A percentile compares a stretch with the other conserved stretches of the same genome.
Conservation (phyloP, 1,140 invertebrate species). For the Trissolcus basalis region DNA sequence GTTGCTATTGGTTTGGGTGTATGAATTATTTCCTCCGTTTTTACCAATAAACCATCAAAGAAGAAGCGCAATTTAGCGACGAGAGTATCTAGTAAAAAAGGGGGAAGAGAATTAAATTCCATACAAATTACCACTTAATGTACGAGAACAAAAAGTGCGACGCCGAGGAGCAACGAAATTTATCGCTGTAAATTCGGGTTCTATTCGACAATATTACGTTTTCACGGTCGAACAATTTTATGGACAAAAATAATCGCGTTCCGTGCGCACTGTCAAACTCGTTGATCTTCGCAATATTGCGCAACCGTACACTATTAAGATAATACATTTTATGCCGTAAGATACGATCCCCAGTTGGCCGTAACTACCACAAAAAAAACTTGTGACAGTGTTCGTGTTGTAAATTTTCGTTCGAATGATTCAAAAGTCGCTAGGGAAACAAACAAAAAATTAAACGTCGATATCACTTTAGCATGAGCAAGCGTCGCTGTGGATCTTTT, state of each 20-base stretch:
- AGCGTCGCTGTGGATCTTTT: constrained; percentile 30
- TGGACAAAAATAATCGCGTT: constrained; percentile 45
- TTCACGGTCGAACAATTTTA: constrained; percentile 36
- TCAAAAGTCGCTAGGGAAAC: neutral
- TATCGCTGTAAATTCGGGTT: constrained; percentile 30
- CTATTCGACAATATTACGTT: constrained; percentile 37
- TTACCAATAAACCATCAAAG: constrained; percentile 14
- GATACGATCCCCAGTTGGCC: constrained; percentile 45
- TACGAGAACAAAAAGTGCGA: constrained; percentile 33
- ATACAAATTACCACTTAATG: constrained; percentile 39
- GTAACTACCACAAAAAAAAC: neutral
- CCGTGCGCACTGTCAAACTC: constrained; percentile 42
- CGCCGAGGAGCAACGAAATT: constrained; percentile 40
- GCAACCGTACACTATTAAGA: constrained; percentile 49
- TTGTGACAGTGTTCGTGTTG: constrained; percentile 43
- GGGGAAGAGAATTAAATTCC: constrained; percentile 12
- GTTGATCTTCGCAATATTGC: constrained; percentile 53
- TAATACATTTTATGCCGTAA: constrained; percentile 51
- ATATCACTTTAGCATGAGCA: constrained; percentile 46
- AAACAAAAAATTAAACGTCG: constrained; percentile 45
- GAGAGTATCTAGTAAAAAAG: neutral
- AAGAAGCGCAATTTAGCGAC: neutral
- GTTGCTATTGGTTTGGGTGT: constrained; percentile 11
- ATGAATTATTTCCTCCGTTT: constrained; percentile 24
- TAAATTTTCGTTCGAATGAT: constrained; percentile 34